Percentiles rank a stretch among this genome's conserved stretches.
Conservation (phyloP, 2,113 vertebrate genomes). For the Phalacrocorax aristotelis region DNA sequence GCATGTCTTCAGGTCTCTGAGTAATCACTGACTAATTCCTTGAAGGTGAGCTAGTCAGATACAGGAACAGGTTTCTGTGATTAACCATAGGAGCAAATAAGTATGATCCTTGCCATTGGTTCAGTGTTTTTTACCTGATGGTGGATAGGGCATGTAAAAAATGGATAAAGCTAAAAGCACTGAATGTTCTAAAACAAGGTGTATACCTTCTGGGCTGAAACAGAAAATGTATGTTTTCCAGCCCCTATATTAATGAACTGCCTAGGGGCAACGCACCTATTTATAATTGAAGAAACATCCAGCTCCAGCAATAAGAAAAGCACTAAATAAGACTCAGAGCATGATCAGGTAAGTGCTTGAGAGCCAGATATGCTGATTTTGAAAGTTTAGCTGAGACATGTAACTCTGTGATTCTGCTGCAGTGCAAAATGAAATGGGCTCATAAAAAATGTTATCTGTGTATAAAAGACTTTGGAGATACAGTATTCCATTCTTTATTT, state of each 20-base stretch:
- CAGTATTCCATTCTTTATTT: neutral
- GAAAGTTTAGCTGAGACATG: neutral
- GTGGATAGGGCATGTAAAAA: neutral
- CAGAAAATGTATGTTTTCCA: neutral
- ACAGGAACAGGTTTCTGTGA: neutral
- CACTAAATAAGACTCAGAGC: neutral
- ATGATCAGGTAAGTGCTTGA: neutral
- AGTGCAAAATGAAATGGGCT: neutral
- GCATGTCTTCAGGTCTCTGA: neutral
- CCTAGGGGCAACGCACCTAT: neutral
- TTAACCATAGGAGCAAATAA: neutral
- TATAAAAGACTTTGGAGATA: neutral
- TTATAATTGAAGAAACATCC: neutral
- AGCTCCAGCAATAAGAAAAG: neutral
- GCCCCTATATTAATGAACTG: neutral
- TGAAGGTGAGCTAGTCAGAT: neutral
- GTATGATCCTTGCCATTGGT: neutral
- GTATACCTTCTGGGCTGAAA: neutral
- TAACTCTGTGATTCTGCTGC: neutral
- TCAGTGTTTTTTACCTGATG: neutral
- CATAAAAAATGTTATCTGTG: neutral
- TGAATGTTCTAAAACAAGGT: neutral
- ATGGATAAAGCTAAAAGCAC: neutral
- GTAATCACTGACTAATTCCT: neutral
- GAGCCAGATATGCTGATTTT: neutral